A percentile compares a stretch with the other conserved stretches of the same genome.
phyloP scores from a whole-genome alignment of 1,140 invertebrate species.

The Caligus rogercresseyi region DNA sequence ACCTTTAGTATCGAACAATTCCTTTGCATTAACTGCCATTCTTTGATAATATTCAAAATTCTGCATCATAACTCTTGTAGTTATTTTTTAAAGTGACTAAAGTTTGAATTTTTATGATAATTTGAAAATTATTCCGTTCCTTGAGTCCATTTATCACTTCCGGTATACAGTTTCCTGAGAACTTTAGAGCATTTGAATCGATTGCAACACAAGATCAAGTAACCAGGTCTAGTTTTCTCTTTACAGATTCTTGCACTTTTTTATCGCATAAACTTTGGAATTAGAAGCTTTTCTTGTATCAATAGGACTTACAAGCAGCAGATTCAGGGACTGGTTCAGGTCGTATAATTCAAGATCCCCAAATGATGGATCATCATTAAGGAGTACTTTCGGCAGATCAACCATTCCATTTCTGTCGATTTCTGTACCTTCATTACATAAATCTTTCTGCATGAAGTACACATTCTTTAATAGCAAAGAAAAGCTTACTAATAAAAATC shows the following conservation, averaged over 20 bases:
- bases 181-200: neutral
- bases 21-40: neutral
- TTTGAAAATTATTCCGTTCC: neutral
- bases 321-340: neutral
- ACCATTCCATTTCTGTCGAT: no score
- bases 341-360: neutral
- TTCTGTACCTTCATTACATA: no score
- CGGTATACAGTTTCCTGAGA: neutral
- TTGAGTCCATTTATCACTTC: neutral
- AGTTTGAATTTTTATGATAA: neutral
- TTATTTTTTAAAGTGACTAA: neutral
- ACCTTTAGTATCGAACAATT: neutral
- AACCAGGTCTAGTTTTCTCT: neutral
- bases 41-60: neutral
- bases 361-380: neutral
- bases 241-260: neutral
- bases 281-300: neutral
- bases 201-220: neutral
- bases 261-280: neutral
- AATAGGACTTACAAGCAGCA: neutral
- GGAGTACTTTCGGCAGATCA: neutral
- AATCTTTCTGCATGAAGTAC: no score
- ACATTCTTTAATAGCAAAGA: no score
- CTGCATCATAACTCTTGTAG: neutral
- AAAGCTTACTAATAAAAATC: no score